Evolutionary conservation across 2,888 invertebrate species (phyloP), one percentile per base, ranked within the genome.

Genomic region (Phragmatobia fuliginosa): DNA sequence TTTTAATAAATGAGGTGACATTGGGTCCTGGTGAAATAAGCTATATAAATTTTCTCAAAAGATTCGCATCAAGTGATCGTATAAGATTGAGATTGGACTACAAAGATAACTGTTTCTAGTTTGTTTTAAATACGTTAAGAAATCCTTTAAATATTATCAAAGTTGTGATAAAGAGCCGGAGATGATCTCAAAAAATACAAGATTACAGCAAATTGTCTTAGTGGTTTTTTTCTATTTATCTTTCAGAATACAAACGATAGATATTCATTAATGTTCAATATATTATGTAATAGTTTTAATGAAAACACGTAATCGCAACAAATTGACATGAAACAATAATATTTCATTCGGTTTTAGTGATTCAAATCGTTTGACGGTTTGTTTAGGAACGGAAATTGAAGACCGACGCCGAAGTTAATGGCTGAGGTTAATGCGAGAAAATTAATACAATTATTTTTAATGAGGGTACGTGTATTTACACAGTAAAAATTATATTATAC

Each of bases 261-360:
- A 49, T n/a, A 21, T 21, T n/a, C n/a, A 49, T 49, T 49, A n/a
- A 49, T 49, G n/a, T n/a, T 49, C 21, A 49, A 49, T 49, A 21
- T 49, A n/a, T 49, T 49, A 49, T n/a, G 21, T 49, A 2, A n/a
- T 49, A 49, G n/a, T 49, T 49, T n/a, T 36, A 36, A n/a, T 25
- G 33, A 36, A 61, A 61, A 36, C 14, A 38, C 10, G 33, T 8
- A 60, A 58, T 60, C 62, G 49, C 60, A 65, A 73, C 62, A 68
- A 71, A 66, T 66, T 60, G 56, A 61, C 60, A 10, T 56, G 33
- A n/a, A 16, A 33, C 38, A 32, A 49, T 61, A 58, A 59, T 49
- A 41, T 59, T 60, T 45, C 66, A 66, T 28, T 31, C 38, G 41
- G 31, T 66, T 36, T 45, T 32, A 33, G n/a, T 28, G 36, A 56